A percentile compares a stretch with the other conserved stretches of the same genome.
Evolutionary conservation across 2,888 invertebrate species (phyloP).

Genomic region (Chrysina gloriosa): DNA sequence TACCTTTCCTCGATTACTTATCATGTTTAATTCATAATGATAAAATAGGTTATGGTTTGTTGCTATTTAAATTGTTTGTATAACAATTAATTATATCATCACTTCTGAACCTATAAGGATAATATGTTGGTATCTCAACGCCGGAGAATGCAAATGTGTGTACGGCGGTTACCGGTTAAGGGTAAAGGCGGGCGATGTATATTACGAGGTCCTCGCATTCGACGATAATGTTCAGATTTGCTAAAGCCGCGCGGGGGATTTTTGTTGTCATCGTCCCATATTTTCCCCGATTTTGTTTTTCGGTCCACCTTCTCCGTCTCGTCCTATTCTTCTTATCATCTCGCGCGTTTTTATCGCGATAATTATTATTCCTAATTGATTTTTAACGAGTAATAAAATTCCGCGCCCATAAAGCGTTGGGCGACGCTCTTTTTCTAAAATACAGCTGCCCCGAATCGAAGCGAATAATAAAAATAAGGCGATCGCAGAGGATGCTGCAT

Average conservation of each 20-base stretch:
- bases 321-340: neutral
- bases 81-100: constrained; percentile 29
- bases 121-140: constrained; percentile 5
- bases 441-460: neutral
- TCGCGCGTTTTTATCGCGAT: neutral
- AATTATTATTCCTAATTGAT: constrained; percentile 27
- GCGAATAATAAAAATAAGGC: constrained; percentile 3
- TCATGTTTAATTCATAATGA: neutral
- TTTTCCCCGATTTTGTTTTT: neutral
- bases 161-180: neutral
- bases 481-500: neutral
- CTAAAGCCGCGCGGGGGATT: constrained; percentile 9
- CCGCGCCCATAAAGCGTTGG: neutral
- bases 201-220: constrained; percentile 7
- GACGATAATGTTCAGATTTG: constrained; percentile 32
- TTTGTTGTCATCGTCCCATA: constrained; percentile 12
- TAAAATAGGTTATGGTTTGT: neutral
- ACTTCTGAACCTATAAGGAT: constrained; percentile 13
- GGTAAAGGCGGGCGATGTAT: neutral
- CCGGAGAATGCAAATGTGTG: constrained; percentile 25
- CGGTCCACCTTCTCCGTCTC: neutral
- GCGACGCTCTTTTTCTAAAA: neutral
- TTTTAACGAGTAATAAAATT: constrained; percentile 25
- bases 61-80: constrained; percentile 16
- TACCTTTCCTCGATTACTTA: neutral